phyloP scores from a whole-genome alignment of 2,888 invertebrate species.

The Agrotis ipsilon region DNA sequence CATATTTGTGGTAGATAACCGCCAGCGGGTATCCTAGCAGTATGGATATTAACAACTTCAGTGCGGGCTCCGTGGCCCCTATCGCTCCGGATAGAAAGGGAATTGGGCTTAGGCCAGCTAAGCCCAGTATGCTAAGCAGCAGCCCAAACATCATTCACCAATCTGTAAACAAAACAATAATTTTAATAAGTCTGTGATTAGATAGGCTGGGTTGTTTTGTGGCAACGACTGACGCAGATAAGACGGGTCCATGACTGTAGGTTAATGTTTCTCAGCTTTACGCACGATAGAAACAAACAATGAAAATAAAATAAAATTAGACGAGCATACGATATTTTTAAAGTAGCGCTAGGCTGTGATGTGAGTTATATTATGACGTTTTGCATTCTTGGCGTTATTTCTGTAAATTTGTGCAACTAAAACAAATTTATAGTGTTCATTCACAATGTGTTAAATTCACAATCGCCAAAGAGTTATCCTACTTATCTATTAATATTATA shows the following conservation, averaged over 20 bases:
- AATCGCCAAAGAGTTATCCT: no score
- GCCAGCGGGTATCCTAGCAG: slow-evolving; percentile 90
- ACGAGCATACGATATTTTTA: not conserved
- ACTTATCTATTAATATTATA: no score
- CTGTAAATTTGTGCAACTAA: not conserved
- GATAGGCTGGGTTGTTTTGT: slow-evolving; percentile 10
- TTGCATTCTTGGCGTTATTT: not conserved
- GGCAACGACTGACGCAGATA: slow-evolving; percentile 21
- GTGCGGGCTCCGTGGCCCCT: slow-evolving; percentile 92
- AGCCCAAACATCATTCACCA: slow-evolving; percentile 81
- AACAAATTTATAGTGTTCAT: not conserved
- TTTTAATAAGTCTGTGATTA: not conserved
- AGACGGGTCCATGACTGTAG: slow-evolving; percentile 16
- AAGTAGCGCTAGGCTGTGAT: not conserved
- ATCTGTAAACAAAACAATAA: slow-evolving; percentile 64
- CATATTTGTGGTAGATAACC: slow-evolving; percentile 77
- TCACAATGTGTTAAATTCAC: no score
- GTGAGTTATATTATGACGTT: not conserved
- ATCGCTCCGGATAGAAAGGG: slow-evolving; percentile 84
- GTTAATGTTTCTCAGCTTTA: slow-evolving; percentile 12
- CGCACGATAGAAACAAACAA: slow-evolving; percentile 11
- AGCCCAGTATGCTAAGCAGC: slow-evolving; percentile 71
- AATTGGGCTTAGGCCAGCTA: slow-evolving; percentile 78
- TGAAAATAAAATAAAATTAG: not conserved
- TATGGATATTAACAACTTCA: slow-evolving; percentile 92